Evolutionary conservation across 2,888 invertebrate genomes (phyloP), one percentile per base, ranked within the genome.

Genomic region (Listrodromus nycthemerus): DNA sequence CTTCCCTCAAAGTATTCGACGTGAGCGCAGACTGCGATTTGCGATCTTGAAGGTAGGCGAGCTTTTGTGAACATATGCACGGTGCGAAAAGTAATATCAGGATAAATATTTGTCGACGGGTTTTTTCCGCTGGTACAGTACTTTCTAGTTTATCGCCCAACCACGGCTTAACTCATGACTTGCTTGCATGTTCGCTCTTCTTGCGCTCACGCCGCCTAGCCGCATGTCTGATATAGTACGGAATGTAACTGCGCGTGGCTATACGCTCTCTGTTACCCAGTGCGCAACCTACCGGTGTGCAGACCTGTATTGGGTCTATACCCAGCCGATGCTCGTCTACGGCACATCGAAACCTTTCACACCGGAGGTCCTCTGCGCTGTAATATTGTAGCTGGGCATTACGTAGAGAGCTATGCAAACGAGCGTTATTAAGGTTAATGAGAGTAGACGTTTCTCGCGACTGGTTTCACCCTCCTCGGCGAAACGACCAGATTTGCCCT

Each of bases 401-500:
- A 71, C 27, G 65, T 48, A 45, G 71, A 77, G 52, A 73, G 45
- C 70, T 69, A 70, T 61, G 82, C 76, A 84, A 84, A 84, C 79
- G 77, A 85, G 65, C 77, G 74, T 45, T 77, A 84, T 85, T 82
- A 82, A 85, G 82, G 84, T 80, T 82, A 82, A 84, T 84, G 82
- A 52, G 61, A 63, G 63, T 70, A 73, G 80, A 70, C 75, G 74
- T 79, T 77, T 66, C 50, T 61, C 70, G 27, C 71, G 71, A 79
- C 73, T 78, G 76, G 77, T 71, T 85, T 85, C 55, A 82, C 71
- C 78, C 79, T 66, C 73, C 55, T 69, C 52, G 58, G 65, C 78
- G 79, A 67, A 70, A 80, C 80, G 77, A 79, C 73, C 71, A 81
- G 83, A 81, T 83, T 79, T 80, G 78, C 63, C 70, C 30, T 80